Conservation (phyloP, 2,797 vertebrate genomes). For the Helarctos malayanus region DNA sequence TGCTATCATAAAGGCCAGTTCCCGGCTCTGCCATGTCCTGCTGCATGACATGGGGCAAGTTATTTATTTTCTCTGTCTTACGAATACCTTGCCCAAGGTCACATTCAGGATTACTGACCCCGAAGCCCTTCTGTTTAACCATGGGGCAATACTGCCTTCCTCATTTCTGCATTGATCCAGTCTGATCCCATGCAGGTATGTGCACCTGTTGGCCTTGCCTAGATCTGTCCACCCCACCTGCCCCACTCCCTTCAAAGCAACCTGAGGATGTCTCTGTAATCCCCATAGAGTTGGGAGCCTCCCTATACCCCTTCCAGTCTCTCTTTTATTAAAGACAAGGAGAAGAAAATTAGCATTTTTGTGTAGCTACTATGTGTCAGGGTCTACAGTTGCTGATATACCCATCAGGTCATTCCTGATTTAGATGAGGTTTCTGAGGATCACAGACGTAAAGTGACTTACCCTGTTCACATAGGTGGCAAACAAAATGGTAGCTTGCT, state of each 20-base stretch:
- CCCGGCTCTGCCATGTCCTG: background rate
- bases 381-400: background rate
- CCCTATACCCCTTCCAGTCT: background rate
- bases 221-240: background rate
- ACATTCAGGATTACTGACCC: background rate
- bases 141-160: background rate
- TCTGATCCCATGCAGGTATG: background rate
- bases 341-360: background rate
- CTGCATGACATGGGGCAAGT: slow-evolving; percentile 42
- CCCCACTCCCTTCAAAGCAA: background rate
- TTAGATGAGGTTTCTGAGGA: background rate
- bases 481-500: background rate
- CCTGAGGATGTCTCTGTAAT: background rate
- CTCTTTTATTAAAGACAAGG: slow-evolving; percentile 1
- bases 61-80: slow-evolving; percentile 17
- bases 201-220: background rate
- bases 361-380: background rate
- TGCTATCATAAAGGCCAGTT: background rate
- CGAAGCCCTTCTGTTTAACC: background rate
- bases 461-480: background rate
- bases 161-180: background rate
- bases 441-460: background rate
- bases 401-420: background rate
- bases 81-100: background rate
- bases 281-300: background rate